Conservation (phyloP, 1,140 invertebrate genomes). For the Drosophila bifasciata region DNA sequence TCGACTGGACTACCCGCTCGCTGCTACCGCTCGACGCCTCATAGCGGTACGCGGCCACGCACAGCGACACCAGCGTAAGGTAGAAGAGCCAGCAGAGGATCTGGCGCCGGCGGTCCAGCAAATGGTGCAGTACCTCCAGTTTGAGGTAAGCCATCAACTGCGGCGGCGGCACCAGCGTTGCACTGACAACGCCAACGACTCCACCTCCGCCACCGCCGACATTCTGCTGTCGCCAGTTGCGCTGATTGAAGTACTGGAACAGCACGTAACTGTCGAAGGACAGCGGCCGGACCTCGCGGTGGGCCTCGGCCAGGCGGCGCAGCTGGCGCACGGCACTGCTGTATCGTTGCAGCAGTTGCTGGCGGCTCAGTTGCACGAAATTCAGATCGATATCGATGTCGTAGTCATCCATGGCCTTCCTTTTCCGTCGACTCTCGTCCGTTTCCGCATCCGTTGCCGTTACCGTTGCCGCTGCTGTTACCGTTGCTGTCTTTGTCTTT, state of each 20-base stretch:
- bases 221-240: slow-evolving; percentile 17
- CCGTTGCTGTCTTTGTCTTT: too few relatives aligned
- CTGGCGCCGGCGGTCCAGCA: slow-evolving; percentile 74
- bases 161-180: slow-evolving; percentile 5
- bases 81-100: slow-evolving; percentile 81
- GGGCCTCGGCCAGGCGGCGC: slow-evolving; percentile 67
- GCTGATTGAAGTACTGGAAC: slow-evolving; percentile 77
- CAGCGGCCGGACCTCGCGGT: slow-evolving; percentile 65
- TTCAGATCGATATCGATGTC: slow-evolving; percentile 70
- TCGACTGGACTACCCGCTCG: slow-evolving; percentile 84
- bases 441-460: too few relatives aligned
- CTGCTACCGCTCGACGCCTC: slow-evolving; percentile 74
- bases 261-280: slow-evolving; percentile 79
- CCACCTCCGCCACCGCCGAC: background rate
- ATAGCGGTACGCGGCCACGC: slow-evolving; percentile 72
- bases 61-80: slow-evolving; percentile 61
- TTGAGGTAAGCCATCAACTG: slow-evolving; percentile 62
- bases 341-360: slow-evolving; percentile 73
- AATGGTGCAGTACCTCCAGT: slow-evolving; percentile 72
- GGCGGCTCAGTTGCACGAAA: slow-evolving; percentile 67
- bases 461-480: too few relatives aligned
- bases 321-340: slow-evolving; percentile 56
- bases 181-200: too few relatives aligned
- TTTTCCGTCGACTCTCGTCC: too few relatives aligned
- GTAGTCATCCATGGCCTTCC: slow-evolving; percentile 50